A percentile compares a stretch with the other conserved stretches of the same genome.
Evolutionary conservation across 2,797 vertebrate genomes (phyloP).

Genomic region (Podarcis siculus): DNA sequence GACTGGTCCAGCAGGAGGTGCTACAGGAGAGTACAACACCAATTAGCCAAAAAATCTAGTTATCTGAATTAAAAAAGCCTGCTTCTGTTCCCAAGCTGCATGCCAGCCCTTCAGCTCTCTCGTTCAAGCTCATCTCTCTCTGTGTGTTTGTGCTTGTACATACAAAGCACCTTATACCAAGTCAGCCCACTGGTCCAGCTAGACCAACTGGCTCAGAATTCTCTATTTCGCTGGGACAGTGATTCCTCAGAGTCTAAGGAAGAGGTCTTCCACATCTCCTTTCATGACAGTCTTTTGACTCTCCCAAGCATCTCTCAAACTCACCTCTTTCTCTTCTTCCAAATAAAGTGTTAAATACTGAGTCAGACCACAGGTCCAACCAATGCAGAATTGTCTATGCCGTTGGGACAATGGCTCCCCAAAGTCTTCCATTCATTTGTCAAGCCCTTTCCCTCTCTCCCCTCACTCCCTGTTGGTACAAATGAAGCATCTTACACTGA

Average conservation of each 20-base stretch:
- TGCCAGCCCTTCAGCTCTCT: no score
- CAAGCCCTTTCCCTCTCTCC: no score
- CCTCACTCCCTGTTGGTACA: not conserved
- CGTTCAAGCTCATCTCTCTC: not conserved
- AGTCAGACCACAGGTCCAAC: no score
- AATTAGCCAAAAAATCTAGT: not conserved
- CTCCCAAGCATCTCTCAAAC: no score
- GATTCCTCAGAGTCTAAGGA: not conserved
- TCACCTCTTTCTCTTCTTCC: no score
- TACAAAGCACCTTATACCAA: not conserved
- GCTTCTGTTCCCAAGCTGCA: not conserved
- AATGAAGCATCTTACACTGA: no score
- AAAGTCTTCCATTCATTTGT: no score
- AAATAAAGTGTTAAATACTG: no score
- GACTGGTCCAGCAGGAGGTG: slow-evolving; percentile 51
- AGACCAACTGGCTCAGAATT: not conserved
- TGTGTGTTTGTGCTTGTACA: no score
- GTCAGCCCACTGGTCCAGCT: not conserved
- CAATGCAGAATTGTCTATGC: no score
- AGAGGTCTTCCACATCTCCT: not conserved
- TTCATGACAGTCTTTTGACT: not conserved
- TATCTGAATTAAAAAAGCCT: not conserved
- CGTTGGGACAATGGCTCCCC: no score
- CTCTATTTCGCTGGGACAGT: not conserved
- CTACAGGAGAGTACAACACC: slow-evolving; percentile 17